These are phyloP conservation scores for Gisinianus flammeolus DNA, from an alignment of 2,888 invertebrate species.

Conservation along the genomic window DNA sequence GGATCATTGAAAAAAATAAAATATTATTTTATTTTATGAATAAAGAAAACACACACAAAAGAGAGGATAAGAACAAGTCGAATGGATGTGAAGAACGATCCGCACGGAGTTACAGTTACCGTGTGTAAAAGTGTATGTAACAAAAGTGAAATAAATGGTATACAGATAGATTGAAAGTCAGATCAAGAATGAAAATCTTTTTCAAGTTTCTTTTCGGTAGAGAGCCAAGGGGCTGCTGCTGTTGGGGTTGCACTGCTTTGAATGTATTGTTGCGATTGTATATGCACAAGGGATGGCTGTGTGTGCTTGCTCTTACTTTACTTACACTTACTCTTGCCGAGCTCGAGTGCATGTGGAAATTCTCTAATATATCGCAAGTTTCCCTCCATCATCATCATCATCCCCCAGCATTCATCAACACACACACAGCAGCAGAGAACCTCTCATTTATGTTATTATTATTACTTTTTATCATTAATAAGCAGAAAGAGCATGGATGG, in stretches of 20 bases:
- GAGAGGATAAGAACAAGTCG: neutral
- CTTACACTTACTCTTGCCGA: neutral
- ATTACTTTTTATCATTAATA: too few relatives aligned
- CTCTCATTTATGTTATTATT: too few relatives aligned
- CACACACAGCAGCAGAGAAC: too few relatives aligned
- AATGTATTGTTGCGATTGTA: neutral
- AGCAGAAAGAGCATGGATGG: too few relatives aligned
- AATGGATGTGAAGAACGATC: neutral
- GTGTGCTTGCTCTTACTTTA: neutral
- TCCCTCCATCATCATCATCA: too few relatives aligned
- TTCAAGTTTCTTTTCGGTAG: constrained; percentile 15
- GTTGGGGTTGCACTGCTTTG: neutral
- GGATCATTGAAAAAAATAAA: too few relatives aligned
- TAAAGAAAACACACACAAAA: neutral
- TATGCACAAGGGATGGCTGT: neutral
- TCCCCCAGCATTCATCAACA: too few relatives aligned
- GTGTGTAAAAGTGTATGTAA: too few relatives aligned
- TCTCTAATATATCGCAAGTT: too few relatives aligned
- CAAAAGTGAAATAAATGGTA: neutral
- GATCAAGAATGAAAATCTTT: constrained; percentile 13
- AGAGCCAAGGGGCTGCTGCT: neutral
- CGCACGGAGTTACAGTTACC: neutral
- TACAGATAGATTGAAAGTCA: constrained; percentile 7
- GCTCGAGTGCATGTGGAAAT: neutral
- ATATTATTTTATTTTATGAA: too few relatives aligned